Conservation (phyloP, 2,888 invertebrate genomes). For the Megalurothrips usitatus region DNA sequence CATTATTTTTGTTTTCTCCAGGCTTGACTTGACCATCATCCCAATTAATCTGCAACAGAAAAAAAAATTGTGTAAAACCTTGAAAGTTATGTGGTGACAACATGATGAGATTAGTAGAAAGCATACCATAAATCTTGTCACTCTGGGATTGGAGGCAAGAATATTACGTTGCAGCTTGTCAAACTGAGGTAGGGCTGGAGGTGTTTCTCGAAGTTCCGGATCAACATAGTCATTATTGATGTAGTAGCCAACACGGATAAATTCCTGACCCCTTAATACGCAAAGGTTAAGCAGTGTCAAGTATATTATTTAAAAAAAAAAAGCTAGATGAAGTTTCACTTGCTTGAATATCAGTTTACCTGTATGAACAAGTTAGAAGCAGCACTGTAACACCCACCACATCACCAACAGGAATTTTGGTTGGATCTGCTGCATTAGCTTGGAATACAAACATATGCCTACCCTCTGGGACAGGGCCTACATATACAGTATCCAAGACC, state of each 20-base stretch:
- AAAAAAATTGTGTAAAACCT: not conserved
- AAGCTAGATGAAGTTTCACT: not conserved
- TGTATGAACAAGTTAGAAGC: slow-evolving; percentile 53
- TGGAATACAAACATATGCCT: slow-evolving; percentile 54
- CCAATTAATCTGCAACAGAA: slow-evolving; percentile 34
- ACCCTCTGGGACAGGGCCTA: slow-evolving; percentile 51
- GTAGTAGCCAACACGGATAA: slow-evolving; percentile 57
- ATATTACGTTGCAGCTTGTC: slow-evolving; percentile 52
- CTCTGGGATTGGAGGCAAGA: slow-evolving; percentile 50
- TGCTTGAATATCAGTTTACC: slow-evolving; percentile 33
- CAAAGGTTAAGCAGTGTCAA: no score
- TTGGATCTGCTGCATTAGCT: slow-evolving; percentile 53
- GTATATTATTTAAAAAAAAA: not conserved
- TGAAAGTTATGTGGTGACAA: not conserved
- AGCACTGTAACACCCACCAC: slow-evolving; percentile 57
- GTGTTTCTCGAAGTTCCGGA: slow-evolving; percentile 52
- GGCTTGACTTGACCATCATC: slow-evolving; percentile 32
- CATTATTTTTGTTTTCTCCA: slow-evolving; percentile 11
- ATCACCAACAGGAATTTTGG: slow-evolving; percentile 52
- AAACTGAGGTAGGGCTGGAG: slow-evolving; percentile 50
- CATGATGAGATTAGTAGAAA: not conserved
- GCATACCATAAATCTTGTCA: slow-evolving; percentile 49
- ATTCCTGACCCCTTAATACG: slow-evolving; percentile 49
- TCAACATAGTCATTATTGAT: slow-evolving; percentile 56
- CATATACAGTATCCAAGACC: slow-evolving; percentile 52